Evolutionary conservation across 1,140 invertebrate genomes (phyloP).

Genomic region (Antheraea pernyi): DNA sequence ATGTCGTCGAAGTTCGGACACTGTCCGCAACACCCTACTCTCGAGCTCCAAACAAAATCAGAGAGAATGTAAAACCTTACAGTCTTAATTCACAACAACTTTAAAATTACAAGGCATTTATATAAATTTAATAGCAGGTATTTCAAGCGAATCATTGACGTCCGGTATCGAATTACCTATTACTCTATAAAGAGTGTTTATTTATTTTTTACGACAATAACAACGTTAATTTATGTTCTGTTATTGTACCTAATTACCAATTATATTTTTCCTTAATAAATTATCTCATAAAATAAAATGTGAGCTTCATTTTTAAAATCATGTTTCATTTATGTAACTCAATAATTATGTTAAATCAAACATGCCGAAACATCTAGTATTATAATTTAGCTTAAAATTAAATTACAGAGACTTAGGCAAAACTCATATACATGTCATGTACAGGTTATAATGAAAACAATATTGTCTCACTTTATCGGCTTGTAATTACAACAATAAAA

Average conservation of each 20-base stretch:
- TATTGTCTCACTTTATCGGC: conserved; percentile 6
- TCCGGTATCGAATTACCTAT: conserved; percentile 1
- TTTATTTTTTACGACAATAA: conserved; percentile 8
- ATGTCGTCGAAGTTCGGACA: conserved; percentile 54
- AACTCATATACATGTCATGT: conserved; percentile 2
- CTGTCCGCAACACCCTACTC: conserved; percentile 33
- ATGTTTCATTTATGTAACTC: too few relatives aligned
- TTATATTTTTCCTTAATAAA: background rate
- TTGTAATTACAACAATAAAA: conserved; percentile 8
- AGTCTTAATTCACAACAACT: conserved; percentile 13
- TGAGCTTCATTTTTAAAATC: background rate
- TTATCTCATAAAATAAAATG: background rate
- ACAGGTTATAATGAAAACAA: conserved; percentile 2
- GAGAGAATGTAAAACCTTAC: conserved; percentile 56
- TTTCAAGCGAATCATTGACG: conserved; percentile 12
- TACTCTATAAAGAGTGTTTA: background rate
- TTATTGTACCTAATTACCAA: background rate
- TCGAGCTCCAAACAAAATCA: conserved; percentile 26
- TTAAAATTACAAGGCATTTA: conserved; percentile 10
- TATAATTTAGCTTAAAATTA: background rate
- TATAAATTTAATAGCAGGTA: conserved; percentile 13
- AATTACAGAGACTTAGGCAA: background rate
- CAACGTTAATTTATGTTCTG: background rate
- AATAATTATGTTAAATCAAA: too few relatives aligned
- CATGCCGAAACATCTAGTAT: too few relatives aligned